Base-by-base conservation (phyloP, 2,888 invertebrate species). In the Eupithecia centaureata region DNA sequence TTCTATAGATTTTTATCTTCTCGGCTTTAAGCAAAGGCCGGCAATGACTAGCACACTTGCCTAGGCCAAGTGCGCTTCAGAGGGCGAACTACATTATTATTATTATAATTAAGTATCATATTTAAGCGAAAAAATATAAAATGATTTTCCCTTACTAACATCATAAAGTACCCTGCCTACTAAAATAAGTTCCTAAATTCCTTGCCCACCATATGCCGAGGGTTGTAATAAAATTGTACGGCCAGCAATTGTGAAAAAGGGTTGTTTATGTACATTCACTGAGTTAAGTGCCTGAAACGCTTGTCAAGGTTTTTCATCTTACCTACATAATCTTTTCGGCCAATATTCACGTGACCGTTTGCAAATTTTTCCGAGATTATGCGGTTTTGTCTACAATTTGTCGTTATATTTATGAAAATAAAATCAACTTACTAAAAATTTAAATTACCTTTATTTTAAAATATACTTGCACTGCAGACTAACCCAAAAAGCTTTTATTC, bases 201-300 rank as follows among this genome's bases (percentile, higher is more conserved):
- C 42, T 1, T 42, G 7, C 38, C n/a, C 18, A 42, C 7, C 42
- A 42, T 47, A 47, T 22, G 47, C 47, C 47, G 47, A 47, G 47
- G 58, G 35, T 22, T 15, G 22, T 32, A 35, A 35, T 35, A 59
- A 52, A 52, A 52, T 27, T 52, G 52, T 52, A 27, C 15, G 15
- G 52, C 27, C 15, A 52, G 52, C 27, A 52, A 27, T 52, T 32
- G 58, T n/a, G 22, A 10, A n/a, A 58, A 58, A 58, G 52, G 52
- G 52, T 52, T 52, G 52, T 52, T 47, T 52, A 52, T 52, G 52
- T 52, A 27, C 52, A 52, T 27, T 52, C 15, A 52, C 15, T 15
- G 52, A 27, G 12, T 25, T 25, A 51, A 51, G 25, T 51, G 51
- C 22, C 51, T 22, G 13, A 25, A 22, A 51, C 25, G 51, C 5